Evolutionary conservation across 2,113 vertebrate genomes (phyloP).

Genomic region (Eudyptes chrysolophus): DNA sequence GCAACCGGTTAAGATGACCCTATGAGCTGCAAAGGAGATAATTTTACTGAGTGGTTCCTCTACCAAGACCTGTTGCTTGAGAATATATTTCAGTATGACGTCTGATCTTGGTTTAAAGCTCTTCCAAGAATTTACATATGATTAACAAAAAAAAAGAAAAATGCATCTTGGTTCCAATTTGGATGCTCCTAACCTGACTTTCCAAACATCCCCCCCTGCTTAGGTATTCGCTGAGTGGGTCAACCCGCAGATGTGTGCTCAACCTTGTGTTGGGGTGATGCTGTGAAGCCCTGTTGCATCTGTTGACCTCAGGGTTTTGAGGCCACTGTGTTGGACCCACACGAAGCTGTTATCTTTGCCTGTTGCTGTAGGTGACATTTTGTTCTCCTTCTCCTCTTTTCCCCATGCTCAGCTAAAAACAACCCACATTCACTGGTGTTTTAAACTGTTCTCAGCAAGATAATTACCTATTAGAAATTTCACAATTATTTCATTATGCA

Average conservation of each 20-base stretch:
- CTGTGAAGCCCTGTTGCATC: not conserved
- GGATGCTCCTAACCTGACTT: not conserved
- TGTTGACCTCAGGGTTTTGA: not conserved
- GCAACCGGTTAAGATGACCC: not conserved
- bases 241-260: rapidly evolving
- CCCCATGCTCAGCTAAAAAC: not conserved
- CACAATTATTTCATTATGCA: slow-evolving; percentile 38
- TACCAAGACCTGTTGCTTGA: not conserved
- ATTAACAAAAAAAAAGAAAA: not conserved
- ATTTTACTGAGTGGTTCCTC: not conserved
- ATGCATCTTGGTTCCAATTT: not conserved
- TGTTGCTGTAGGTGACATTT: not conserved
- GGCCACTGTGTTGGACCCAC: not conserved
- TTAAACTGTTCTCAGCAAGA: slow-evolving; percentile 2
- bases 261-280: not conserved
- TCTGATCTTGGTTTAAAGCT: not conserved
- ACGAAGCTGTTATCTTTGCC: not conserved
- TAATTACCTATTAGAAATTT: slow-evolving; percentile 34
- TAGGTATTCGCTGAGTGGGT: no score
- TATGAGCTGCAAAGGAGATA: not conserved
- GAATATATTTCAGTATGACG: not conserved
- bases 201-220: not conserved
- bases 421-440: not conserved
- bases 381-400: not conserved
- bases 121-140: not conserved